Base-by-base conservation (phyloP, 2,888 invertebrate species). In the Lymantria monacha region DNA sequence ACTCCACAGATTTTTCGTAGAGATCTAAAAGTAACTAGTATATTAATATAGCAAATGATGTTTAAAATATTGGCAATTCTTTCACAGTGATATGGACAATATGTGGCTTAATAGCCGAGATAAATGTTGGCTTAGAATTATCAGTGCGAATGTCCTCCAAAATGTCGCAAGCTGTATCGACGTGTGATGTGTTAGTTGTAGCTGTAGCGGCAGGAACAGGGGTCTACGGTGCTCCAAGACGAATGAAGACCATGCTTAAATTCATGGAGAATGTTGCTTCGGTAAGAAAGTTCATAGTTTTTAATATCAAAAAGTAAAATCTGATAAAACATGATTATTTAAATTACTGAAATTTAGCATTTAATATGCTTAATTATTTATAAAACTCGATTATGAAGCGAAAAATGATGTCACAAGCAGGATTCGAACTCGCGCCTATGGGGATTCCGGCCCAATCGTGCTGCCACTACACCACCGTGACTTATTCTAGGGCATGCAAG, bases 181-280 rank as follows among this genome's bases (percentile, higher is more conserved):
- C 92, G 13, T 92, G 92, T 53, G 93, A 93, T 57, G 90, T 93
- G 9, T 62, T 92, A 14, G 92, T 93, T 0, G 91, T 93, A n/a
- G 90, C 85, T 31, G 76, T 83, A 22, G 87, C 92, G 0, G 92
- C 93, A 0, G 83, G 87, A 1, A 88, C 90, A 0, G 92, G 92
- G 0, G 89, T 93, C 10, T 84, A 92, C 55, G 92, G 92, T 0
- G 92, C 93, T 0, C 91, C 93, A 0, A 74, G 74, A 3, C 70
- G 92, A 22, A 93, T 93, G 92, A 77, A 86, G 38, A 85, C 85
- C 37, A 83, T 93, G 76, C 78, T 93, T 42, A 80, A 79, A 50
- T 91, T 92, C 11, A 87, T 93, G 79, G 85, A 91, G 43, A 87
- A 87, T 52, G 76, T 93, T 0, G 83, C 92, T 46, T 79, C 85